These are phyloP conservation scores for Limnodromus scolopaceus DNA, from an alignment of 2,797 vertebrate genomes.

Conservation along the genomic window DNA sequence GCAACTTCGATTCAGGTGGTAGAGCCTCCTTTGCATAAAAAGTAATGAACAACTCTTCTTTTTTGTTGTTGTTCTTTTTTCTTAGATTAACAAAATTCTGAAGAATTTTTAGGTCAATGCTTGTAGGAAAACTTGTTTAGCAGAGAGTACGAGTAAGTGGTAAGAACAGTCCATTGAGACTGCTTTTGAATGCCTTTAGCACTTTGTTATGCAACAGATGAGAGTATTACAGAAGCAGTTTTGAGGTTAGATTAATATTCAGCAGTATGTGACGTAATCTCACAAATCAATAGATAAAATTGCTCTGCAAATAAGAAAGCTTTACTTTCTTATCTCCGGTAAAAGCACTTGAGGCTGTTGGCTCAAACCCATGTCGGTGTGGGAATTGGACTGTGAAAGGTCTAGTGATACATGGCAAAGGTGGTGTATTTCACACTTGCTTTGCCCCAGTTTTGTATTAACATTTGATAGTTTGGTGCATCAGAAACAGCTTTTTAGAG, in stretches of 20 bases:
- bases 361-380: not conserved
- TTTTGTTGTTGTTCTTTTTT: not conserved
- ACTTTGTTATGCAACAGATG: not conserved
- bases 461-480: not conserved
- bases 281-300: slow-evolving; percentile 57
- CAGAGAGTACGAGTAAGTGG: not conserved
- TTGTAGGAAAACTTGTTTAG: not conserved
- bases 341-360: not conserved
- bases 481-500: not conserved
- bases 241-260: slow-evolving; percentile 29
- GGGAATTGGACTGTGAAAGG: not conserved
- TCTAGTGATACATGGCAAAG: not conserved
- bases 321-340: not conserved
- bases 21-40: not conserved
- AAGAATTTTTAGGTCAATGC: not conserved
- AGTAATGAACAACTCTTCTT: not conserved
- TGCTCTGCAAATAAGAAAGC: slow-evolving; percentile 38
- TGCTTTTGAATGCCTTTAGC: slow-evolving; percentile 43
- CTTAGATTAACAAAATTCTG: not conserved
- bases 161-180: not conserved
- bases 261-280: slow-evolving; percentile 3
- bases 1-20: not conserved
- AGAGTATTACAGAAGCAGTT: slow-evolving; percentile 29
- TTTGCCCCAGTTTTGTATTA: not conserved
- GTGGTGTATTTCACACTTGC: not conserved